Conservation (phyloP, 2,113 vertebrate genomes). For the Ochotona curzoniae region DNA sequence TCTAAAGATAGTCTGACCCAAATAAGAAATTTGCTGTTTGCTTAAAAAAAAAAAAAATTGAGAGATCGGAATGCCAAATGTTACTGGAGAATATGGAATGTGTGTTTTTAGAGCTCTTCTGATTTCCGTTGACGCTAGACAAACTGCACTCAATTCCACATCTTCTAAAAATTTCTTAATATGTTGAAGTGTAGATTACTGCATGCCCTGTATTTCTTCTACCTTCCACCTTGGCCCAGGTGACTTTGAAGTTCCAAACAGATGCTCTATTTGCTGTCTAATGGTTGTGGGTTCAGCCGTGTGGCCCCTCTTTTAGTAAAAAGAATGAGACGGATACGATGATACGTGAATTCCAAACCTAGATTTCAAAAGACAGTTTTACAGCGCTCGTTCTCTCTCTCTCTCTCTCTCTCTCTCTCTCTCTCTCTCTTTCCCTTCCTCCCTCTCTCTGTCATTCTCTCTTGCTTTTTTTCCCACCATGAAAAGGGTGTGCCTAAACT, state of each 20-base stretch:
- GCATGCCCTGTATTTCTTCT: neutral
- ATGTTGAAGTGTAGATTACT: neutral
- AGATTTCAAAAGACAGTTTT: neutral
- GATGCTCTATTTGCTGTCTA: neutral
- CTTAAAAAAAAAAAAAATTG: neutral
- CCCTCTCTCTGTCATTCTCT: no score
- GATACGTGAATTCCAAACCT: neutral
- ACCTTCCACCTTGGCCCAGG: neutral
- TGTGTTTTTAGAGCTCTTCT: neutral
- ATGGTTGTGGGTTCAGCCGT: neutral
- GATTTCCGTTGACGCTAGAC: neutral
- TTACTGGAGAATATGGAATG: neutral
- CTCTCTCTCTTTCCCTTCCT: no score
- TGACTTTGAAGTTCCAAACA: neutral
- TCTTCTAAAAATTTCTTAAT: slow-evolving; percentile 1
- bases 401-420: no score
- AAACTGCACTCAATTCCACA: neutral
- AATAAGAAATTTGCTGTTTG: slow-evolving; percentile 10
- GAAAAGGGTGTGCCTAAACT: neutral
- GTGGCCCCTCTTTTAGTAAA: neutral
- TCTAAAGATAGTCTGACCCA: slow-evolving; percentile 6
- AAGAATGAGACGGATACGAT: neutral
- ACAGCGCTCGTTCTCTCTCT: no score
- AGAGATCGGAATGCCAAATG: neutral
- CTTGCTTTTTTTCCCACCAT: neutral